Conservation (phyloP, 30 jellyfish, hydroid and myxozoan species). For the Chironex yamaguchii region DNA sequence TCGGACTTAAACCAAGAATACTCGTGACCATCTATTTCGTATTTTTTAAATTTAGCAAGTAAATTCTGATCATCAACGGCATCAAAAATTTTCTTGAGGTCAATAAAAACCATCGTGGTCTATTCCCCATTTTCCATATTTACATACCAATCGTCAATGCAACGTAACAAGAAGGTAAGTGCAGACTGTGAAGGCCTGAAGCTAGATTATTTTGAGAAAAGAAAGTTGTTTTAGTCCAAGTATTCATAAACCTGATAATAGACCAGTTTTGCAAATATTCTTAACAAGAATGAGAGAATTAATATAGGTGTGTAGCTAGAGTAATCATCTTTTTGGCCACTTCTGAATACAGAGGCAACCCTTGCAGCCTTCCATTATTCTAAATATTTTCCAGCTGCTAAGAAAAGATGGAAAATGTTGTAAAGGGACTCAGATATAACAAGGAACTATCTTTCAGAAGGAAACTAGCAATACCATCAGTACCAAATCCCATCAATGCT, state of each 20-base stretch:
- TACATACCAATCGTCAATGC: too few species aligned
- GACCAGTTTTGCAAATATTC: constrained; percentile 5
- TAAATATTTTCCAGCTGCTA: constrained; percentile 4
- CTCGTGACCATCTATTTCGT: constrained; percentile 49
- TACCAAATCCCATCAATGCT: too few species aligned
- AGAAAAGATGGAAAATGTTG: constrained; percentile 34
- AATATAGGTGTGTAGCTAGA: too few species aligned
- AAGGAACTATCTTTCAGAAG: constrained; percentile 12
- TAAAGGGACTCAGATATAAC: constrained; percentile 20
- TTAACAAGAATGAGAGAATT: too few species aligned
- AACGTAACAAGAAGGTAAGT: constrained; percentile 42
- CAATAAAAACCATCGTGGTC: constrained; percentile 27
- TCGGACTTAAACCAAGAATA: constrained; percentile 43
- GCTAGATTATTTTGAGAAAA: constrained; percentile 62
- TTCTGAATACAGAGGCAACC: constrained; percentile 35
- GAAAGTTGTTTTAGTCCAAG: constrained; percentile 7
- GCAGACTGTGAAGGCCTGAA: constrained; percentile 70
- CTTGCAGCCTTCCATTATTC: constrained; percentile 27
- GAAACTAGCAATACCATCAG: too few species aligned
- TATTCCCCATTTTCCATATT: constrained; percentile 16
- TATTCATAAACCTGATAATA: constrained; percentile 14
- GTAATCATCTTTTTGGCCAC: constrained; percentile 14
- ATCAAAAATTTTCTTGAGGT: constrained; percentile 21
- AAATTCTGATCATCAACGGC: constrained; percentile 46
- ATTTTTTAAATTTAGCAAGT: constrained; percentile 7